phyloP scores from a whole-genome alignment of 2,888 invertebrate species.

The Micoletzkya japonica region DNA sequence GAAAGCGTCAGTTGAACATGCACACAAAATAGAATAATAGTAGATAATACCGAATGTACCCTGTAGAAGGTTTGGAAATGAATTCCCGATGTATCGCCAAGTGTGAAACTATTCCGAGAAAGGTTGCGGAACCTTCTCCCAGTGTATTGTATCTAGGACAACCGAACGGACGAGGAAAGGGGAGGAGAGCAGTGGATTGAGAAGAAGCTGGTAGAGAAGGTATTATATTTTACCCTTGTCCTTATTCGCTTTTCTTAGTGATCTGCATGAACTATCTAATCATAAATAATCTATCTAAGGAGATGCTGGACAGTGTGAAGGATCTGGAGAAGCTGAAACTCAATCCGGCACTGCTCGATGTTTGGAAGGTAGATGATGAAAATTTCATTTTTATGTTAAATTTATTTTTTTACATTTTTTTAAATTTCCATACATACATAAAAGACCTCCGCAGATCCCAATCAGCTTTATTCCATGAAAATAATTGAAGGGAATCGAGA shows the following conservation, averaged over 20 bases:
- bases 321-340: constrained; percentile 50
- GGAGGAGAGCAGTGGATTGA: constrained; percentile 26
- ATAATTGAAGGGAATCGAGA: constrained; percentile 53
- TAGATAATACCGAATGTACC: too few relatives aligned
- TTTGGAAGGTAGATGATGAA: constrained; percentile 27
- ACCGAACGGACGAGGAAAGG: constrained; percentile 31
- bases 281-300: too few relatives aligned
- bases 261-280: too few relatives aligned
- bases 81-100: too few relatives aligned
- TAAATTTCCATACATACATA: too few relatives aligned
- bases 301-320: constrained; percentile 46
- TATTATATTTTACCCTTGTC: not conserved
- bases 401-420: not conserved
- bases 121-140: not conserved
- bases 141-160: constrained; percentile 14
- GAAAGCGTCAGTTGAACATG: constrained; percentile 17
- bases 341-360: constrained; percentile 48
- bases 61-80: too few relatives aligned
- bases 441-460: too few relatives aligned
- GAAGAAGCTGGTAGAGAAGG: constrained; percentile 34
- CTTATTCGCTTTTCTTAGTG: constrained; percentile 6
- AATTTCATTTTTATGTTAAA: not conserved
- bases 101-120: too few relatives aligned
- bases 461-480: constrained; percentile 5
- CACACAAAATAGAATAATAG: too few relatives aligned